phyloP scores from a whole-genome alignment of 2,113 vertebrate genomes.

The Fulica atra region DNA sequence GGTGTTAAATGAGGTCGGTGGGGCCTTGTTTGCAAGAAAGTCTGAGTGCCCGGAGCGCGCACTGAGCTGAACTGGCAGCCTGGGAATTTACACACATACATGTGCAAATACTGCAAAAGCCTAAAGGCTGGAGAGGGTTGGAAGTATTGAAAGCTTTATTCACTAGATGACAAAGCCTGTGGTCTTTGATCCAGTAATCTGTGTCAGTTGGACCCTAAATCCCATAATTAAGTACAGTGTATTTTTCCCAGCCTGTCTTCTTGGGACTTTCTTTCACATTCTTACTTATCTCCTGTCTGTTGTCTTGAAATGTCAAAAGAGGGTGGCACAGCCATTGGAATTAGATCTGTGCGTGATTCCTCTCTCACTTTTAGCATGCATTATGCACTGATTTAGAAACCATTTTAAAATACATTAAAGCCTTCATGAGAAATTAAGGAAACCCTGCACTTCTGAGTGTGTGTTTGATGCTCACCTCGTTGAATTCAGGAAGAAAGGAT shows the following conservation, averaged over 20 bases:
- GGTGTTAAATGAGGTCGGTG: not conserved
- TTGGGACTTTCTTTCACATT: not conserved
- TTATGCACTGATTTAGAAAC: not conserved
- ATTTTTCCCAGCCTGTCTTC: not conserved
- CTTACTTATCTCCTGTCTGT: not conserved
- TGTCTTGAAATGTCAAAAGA: not conserved
- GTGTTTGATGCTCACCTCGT: not conserved
- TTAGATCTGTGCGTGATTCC: not conserved
- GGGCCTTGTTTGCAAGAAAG: not conserved
- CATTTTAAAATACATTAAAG: conserved; percentile 15
- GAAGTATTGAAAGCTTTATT: not conserved
- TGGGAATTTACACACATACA: not conserved
- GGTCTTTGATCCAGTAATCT: conserved; percentile 9
- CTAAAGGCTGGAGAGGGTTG: not conserved
- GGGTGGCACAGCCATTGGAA: not conserved
- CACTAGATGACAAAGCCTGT: not conserved
- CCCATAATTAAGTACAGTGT: not conserved
- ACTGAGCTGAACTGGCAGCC: not conserved
- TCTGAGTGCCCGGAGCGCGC: not conserved
- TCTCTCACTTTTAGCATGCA: not conserved
- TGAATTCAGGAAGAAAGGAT: conserved; percentile 12
- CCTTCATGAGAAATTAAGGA: not conserved
- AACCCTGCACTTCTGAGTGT: not conserved
- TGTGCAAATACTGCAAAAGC: not conserved
- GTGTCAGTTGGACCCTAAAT: not conserved